A percentile compares a stretch with the other conserved stretches of the same genome.
Conservation (phyloP, 2,888 invertebrate species). For the Subacronicta megacephala region DNA sequence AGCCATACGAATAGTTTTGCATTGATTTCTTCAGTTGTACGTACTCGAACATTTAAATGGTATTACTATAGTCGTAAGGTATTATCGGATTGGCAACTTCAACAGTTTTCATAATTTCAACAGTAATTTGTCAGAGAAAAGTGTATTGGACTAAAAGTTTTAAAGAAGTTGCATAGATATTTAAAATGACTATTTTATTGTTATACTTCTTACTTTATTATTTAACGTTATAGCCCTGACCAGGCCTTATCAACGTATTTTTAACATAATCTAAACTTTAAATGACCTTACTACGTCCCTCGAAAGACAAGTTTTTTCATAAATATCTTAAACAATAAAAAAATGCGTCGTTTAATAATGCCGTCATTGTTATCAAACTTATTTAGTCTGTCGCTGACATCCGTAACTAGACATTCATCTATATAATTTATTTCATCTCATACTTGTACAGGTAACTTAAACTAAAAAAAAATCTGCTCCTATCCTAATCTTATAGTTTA, state of each 20-base stretch:
- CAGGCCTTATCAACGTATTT: conserved; percentile 15
- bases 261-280: conserved; percentile 6
- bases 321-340: conserved; percentile 1
- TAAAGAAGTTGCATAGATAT: no score
- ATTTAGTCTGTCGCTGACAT: background rate
- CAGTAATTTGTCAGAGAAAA: no score
- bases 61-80: no score
- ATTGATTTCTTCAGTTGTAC: conserved; percentile 40
- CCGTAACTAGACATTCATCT: background rate
- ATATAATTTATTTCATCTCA: no score
- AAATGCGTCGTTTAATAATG: background rate
- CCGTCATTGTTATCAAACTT: background rate
- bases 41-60: no score
- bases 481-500: no score
- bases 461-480: no score
- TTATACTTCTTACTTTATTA: background rate
- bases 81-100: no score
- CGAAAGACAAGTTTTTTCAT: conserved; percentile 9
- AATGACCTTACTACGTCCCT: conserved; percentile 16
- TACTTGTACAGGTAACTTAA: no score
- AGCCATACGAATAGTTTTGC: conserved; percentile 57
- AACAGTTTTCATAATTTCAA: no score
- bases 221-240: conserved; percentile 19
- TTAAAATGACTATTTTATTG: no score
- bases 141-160: no score